Evolutionary conservation across 2,888 invertebrate species (phyloP), one percentile per base, ranked within the genome.

Genomic region (Xestoiulus laeticollis): DNA sequence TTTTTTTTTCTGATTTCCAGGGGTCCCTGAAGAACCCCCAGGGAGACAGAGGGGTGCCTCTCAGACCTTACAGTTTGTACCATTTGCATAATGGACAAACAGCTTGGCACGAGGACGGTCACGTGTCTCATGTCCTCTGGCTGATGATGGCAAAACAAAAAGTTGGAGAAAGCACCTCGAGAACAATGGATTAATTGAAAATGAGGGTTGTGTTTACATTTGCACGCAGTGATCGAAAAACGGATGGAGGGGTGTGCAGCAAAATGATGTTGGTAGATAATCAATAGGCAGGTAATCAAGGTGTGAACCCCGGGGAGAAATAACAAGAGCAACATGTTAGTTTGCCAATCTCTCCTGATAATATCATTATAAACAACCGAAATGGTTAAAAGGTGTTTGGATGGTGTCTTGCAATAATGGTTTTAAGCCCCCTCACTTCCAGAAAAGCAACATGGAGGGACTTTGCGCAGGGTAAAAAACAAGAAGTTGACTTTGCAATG

Each of bases 211-310:
- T 78, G 78, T 78, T 78, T 78, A 78, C 78, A 78, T 16, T 78
- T 26, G 26, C 68, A 16, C 30, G 1, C 68, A 16, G 78, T 10
- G 59, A 22, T 59, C 59, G 59, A n/a, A 59, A 59, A 59, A 59
- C 22, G 6, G 59, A 59, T 59, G 59, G 26, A 78, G 78, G 44
- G 78, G 30, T 78, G 78, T 78, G 78, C 16, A 14, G 0, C 59
- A 22, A 68, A 68, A 68, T 68, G 68, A n/a, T 12, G 68, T 26
- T 78, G 78, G 30, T 30, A 78, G 78, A 78, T 78, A 32, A 78
- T 78, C 78, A 78, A 78, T 78, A 78, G 78, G 78, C 78, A 78
- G 78, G 78, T 78, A 78, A 78, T 78, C 78, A 32, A 78, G 78
- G 78, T 78, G 78, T 78, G 78, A 78, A 78, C 78, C 78, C 78